A percentile compares a stretch with the other conserved stretches of the same genome.
These are phyloP conservation scores for Campoplex capitator DNA, from an alignment of 2,888 invertebrate species.

Conservation along the genomic window DNA sequence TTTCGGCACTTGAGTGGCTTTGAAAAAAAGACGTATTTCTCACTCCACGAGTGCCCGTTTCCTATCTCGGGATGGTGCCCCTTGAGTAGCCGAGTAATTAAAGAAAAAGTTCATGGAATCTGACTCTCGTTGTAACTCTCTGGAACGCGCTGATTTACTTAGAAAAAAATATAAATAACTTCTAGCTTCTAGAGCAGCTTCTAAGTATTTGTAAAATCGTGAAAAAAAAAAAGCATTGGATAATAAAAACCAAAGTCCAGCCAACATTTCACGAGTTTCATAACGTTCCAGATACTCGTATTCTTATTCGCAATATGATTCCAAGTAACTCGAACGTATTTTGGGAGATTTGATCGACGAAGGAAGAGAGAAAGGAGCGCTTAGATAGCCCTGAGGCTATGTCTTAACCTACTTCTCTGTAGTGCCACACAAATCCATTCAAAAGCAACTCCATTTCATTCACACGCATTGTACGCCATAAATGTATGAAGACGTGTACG, in stretches of 20 bases:
- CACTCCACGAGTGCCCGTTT: neutral
- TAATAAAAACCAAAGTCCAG: neutral
- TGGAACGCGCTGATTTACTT: neutral
- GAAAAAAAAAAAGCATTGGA: neutral
- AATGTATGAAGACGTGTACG: neutral
- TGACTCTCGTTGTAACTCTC: neutral
- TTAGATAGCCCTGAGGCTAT: slow-evolving; percentile 5
- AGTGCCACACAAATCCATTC: neutral
- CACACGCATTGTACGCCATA: neutral
- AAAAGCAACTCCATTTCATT: neutral
- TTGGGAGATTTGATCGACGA: neutral
- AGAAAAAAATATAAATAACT: neutral
- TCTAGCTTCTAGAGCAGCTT: neutral
- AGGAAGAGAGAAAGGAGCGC: neutral
- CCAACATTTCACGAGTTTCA: neutral
- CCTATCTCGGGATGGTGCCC: neutral
- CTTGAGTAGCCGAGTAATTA: neutral
- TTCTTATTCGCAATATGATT: neutral
- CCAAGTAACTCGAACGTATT: neutral
- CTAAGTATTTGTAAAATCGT: neutral
- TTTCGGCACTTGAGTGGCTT: slow-evolving; percentile 1
- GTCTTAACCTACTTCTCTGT: slow-evolving; percentile 49
- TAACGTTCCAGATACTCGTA: neutral
- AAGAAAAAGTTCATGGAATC: neutral
- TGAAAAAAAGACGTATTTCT: neutral